phyloP scores from a whole-genome alignment of 64 coral and sea anemone genomes.

The Stichodactyla mertensii region DNA sequence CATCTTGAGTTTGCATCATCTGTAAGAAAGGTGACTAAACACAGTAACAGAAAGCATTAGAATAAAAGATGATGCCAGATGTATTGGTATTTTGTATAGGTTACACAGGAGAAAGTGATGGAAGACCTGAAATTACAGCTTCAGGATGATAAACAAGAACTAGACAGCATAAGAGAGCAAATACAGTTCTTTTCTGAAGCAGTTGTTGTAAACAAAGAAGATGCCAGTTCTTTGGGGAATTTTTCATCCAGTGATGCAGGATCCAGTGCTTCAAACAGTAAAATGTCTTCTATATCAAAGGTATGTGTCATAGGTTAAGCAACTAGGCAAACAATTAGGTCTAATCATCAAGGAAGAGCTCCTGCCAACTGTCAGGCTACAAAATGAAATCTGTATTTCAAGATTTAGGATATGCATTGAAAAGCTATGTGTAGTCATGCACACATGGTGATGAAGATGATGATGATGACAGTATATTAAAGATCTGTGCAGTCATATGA shows the following conservation, averaged over 20 bases:
- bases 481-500: too few species aligned
- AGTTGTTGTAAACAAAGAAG: slow-evolving; percentile 20
- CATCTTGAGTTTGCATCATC: too few species aligned
- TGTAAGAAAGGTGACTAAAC: too few species aligned
- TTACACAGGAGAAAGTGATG: slow-evolving; percentile 18
- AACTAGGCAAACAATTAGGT: too few species aligned
- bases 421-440: too few species aligned
- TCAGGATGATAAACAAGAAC: slow-evolving; percentile 3
- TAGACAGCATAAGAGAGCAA: background rate
- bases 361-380: too few species aligned
- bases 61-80: background rate
- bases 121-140: background rate
- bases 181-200: background rate
- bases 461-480: too few species aligned
- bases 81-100: background rate
- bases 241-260: background rate
- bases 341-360: too few species aligned
- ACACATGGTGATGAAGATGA: too few species aligned
- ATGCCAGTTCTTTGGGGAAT: background rate
- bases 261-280: background rate
- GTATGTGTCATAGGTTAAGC: background rate
- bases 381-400: too few species aligned
- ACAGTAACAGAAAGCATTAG: too few species aligned
- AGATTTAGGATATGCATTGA: too few species aligned
- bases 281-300: background rate